Evolutionary conservation across 2,888 invertebrate species (phyloP).

Genomic region (Lithophane socia): DNA sequence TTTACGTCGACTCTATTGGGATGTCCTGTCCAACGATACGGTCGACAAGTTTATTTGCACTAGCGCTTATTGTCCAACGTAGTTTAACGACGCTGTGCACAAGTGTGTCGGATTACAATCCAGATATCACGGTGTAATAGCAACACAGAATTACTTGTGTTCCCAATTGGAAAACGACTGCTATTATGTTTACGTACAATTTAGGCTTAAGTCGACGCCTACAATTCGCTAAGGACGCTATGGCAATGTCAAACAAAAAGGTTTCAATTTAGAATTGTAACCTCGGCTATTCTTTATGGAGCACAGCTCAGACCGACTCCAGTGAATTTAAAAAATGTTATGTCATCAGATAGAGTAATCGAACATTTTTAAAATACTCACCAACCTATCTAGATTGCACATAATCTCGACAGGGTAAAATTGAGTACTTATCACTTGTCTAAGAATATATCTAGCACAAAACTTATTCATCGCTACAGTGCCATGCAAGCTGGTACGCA

Average conservation of each 20-base stretch:
- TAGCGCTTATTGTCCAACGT: conserved; percentile 62
- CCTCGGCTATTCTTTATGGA: conserved; percentile 18
- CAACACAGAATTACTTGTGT: conserved; percentile 62
- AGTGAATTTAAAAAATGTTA: background rate
- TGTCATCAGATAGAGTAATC: background rate
- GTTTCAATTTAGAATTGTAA: conserved; percentile 62
- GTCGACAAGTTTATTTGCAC: conserved; percentile 69
- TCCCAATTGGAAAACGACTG: conserved; percentile 69
- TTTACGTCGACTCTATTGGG: conserved; percentile 88
- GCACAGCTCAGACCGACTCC: background rate
- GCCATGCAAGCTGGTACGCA: conserved; percentile 2
- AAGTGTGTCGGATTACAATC: conserved; percentile 60
- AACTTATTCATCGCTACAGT: conserved; percentile 7
- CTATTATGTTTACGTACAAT: conserved; percentile 64
- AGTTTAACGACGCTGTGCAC: conserved; percentile 57
- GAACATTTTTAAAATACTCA: background rate
- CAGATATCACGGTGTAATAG: conserved; percentile 53
- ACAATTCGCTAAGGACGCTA: conserved; percentile 70
- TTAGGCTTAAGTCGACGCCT: conserved; percentile 75
- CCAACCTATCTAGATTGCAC: background rate
- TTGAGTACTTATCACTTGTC: background rate
- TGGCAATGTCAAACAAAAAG: conserved; percentile 77
- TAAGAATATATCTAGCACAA: background rate
- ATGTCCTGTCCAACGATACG: conserved; percentile 83
- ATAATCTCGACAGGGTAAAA: background rate